phyloP scores from a whole-genome alignment of 1,140 invertebrate species.

The Aphidius gifuensis region DNA sequence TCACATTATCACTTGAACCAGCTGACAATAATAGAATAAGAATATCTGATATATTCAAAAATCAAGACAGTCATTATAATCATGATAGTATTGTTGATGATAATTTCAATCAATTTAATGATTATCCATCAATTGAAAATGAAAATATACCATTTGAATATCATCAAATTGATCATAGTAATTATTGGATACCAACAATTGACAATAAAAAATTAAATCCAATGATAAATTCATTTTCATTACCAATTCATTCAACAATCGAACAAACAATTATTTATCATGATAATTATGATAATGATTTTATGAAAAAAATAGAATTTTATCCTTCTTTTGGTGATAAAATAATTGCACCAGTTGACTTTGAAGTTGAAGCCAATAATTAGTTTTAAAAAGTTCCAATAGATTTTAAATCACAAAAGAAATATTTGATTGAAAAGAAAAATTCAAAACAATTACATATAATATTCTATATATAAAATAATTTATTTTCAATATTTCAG shows the following conservation, averaged over 20 bases:
- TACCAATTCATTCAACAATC: too few relatives aligned
- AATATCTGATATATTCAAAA: constrained; percentile 13
- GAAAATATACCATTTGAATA: too few relatives aligned
- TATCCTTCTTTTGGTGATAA: too few relatives aligned
- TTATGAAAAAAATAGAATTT: too few relatives aligned
- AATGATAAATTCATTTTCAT: too few relatives aligned
- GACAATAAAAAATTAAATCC: too few relatives aligned
- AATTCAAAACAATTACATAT: background rate
- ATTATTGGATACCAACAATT: too few relatives aligned
- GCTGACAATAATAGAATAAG: constrained; percentile 6
- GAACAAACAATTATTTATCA: too few relatives aligned
- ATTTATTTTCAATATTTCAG: constrained; percentile 53
- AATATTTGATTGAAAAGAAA: background rate
- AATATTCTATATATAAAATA: background rate
- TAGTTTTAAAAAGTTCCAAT: background rate
- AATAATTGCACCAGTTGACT: too few relatives aligned
- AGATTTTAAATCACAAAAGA: background rate
- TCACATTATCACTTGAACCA: background rate
- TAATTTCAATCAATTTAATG: background rate
- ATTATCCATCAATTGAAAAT: background rate
- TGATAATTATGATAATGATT: too few relatives aligned
- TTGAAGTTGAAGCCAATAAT: too few relatives aligned
- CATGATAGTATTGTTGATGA: background rate
- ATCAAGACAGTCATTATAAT: constrained; percentile 1
- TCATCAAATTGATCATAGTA: too few relatives aligned